Evolutionary conservation across 1,140 invertebrate species (phyloP).

Genomic region (Rhagoletis pomonella): DNA sequence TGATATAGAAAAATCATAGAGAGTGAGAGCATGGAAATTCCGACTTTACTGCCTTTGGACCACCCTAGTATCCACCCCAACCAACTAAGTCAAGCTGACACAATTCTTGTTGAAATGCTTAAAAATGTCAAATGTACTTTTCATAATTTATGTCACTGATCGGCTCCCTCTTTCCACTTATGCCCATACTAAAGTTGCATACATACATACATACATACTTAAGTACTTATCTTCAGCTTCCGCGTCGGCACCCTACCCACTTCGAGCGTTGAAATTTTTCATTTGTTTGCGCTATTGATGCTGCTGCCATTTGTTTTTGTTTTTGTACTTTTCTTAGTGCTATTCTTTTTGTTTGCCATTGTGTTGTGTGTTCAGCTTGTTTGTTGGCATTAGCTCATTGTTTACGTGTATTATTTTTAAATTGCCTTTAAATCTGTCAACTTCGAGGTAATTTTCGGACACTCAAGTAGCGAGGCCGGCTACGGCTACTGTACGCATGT

Average conservation of each 20-base stretch:
- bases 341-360: background rate
- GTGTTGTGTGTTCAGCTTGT: slow-evolving; percentile 6
- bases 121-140: slow-evolving; percentile 50
- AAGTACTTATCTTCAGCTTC: background rate
- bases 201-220: background rate
- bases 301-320: slow-evolving; percentile 46
- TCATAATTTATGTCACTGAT: slow-evolving; percentile 55
- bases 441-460: background rate
- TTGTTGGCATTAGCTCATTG: slow-evolving; percentile 24
- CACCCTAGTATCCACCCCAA: background rate
- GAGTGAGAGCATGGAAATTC: too few species aligned
- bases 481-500: too few species aligned
- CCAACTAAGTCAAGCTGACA: background rate
- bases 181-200: background rate
- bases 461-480: background rate
- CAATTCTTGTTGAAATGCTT: slow-evolving; percentile 27
- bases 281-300: slow-evolving; percentile 19
- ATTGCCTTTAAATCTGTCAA: slow-evolving; percentile 56
- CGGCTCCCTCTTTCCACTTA: slow-evolving; percentile 23
- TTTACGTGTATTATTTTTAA: slow-evolving; percentile 44
- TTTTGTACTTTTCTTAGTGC: background rate
- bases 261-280: slow-evolving; percentile 28
- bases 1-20: too few species aligned
- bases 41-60: too few species aligned
- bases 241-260: background rate